These are phyloP conservation scores for Graptemys geographica DNA, from an alignment of 2,797 vertebrate genomes.

Conservation along the genomic window DNA sequence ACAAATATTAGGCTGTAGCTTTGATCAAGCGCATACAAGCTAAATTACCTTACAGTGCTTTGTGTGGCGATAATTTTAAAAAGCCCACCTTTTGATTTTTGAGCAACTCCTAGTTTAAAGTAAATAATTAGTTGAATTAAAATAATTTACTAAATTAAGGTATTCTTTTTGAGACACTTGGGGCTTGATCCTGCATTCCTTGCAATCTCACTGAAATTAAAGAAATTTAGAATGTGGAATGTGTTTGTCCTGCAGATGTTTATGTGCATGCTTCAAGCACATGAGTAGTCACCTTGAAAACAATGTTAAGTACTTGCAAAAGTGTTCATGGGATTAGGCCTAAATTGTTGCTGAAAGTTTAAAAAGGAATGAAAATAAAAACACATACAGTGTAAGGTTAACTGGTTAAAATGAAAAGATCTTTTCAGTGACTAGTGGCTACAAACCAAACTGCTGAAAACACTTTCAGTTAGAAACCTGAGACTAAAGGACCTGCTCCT, in stretches of 20 bases:
- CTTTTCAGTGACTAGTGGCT: neutral
- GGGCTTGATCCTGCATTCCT: neutral
- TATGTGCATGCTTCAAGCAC: neutral
- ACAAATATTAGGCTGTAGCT: neutral
- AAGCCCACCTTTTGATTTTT: slow-evolving; percentile 3
- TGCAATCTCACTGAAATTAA: neutral
- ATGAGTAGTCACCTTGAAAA: neutral
- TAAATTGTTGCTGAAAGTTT: neutral
- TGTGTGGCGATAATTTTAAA: neutral
- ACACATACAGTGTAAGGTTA: neutral
- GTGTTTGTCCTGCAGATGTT: neutral
- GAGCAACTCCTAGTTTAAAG: neutral
- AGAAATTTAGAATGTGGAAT: neutral
- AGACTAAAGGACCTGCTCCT: neutral
- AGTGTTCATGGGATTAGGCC: neutral
- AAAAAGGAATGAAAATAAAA: neutral
- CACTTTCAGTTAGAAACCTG: slow-evolving; percentile 33
- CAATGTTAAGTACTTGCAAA: neutral
- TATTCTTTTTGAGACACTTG: neutral
- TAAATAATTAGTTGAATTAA: slow-evolving; percentile 8
- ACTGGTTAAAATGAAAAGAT: neutral
- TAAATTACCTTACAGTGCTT: slow-evolving; percentile 29
- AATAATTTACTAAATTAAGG: neutral
- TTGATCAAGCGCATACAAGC: slow-evolving; percentile 18
- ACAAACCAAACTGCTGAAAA: slow-evolving; percentile 3